Base-by-base conservation (phyloP, 2,113 vertebrate species). In the Porphyrio hochstetteri region DNA sequence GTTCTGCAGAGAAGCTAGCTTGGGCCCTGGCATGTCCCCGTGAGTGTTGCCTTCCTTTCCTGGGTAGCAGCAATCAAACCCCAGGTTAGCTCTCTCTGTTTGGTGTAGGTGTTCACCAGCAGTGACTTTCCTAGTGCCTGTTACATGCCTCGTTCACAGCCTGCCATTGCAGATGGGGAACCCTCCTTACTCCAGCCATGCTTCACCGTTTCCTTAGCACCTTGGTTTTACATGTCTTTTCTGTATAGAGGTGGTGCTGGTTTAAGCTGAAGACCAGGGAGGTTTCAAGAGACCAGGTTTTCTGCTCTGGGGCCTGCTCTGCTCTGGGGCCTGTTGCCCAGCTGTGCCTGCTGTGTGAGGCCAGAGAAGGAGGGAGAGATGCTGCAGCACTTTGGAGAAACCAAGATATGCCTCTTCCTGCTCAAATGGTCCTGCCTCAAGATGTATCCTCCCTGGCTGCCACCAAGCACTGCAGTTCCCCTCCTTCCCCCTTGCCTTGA, bases 21-120 rank as follows among this genome's bases (percentile, higher is more conserved):
- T 59, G 74, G 48, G 59, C 42, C 14, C 35, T 38, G 2, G 1
- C 2, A 50, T 69, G 28, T 55, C 6, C 1, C 48, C 0, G 0
- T 35, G 63, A 65, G 10, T 10, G 40, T 60, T 67, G 20, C 50
- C 21, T 68, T 85, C 40, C 53, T 44, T 82, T n/a, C 44, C 48
- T 7, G 7, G 10, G 20, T 36, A 42, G n/a, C 3, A 2, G 25
- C 40, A 8, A 42, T 59, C 50, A 60, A 24, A 35, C 36, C 24
- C 33, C 12, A 5, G 60, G 5, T 38, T 83, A 64, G 36, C 16
- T 50, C 68, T 78, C 61, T 87, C 46, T 74, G 7, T 77, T 71
- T 16, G n/a, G 16, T 88, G 31, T 71, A 33, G 42, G 11, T 79
- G 12, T 46, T 91, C 42, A 40, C 61, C 28, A 86, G 56, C 44